Base-by-base conservation (phyloP, 2,113 vertebrate genomes). In the Osmerus eperlanus region DNA sequence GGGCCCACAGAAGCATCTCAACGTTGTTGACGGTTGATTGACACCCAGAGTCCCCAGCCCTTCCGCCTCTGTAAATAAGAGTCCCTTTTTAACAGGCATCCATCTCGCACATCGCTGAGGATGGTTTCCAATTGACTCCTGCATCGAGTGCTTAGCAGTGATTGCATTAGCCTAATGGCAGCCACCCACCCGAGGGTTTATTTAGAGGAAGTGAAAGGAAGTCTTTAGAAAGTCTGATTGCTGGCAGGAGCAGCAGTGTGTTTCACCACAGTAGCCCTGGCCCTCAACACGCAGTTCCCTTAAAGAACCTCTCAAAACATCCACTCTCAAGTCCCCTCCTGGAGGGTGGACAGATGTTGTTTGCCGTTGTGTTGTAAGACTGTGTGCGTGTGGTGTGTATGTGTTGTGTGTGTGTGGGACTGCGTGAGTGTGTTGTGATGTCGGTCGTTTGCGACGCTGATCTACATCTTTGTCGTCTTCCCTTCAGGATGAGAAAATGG, bases 401-500 rank as follows among this genome's bases (percentile, higher is more conserved):
- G 19, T 61, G 16, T 14, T 61, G 19, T 13, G 12, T 25, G 21
- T 14, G 21, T 13, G 23, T 23, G 23, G 23, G 23, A n/a, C 16
- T 11, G 41, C 25, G 18, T 23, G 18, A 3, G 52, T 64, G 18
- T 67, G 15, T 56, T 47, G 41, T 11, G 41, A 47, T 47, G 8
- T 2, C 41, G 7, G 8, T 47, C 41, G 41, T 47, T 12, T 47
- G 41, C 41, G 9, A 12, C 5, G 41, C 41, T 14, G 41, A 15
- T 36, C 7, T 36, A 65, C 9, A 63, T 19, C 16, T 65, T 18
- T 58, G 65, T 7, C 47, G 76, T 85, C 58, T 4, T 86, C 23
- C 74, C 76, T 36, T 36, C 70, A 98, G 96, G 91, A 92, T 29
- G 90, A 93, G 76, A 94, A 92, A 86, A 67, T 77, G 74, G 88